Base-by-base conservation (phyloP, 2,113 vertebrate species). In the Suricata suricatta region DNA sequence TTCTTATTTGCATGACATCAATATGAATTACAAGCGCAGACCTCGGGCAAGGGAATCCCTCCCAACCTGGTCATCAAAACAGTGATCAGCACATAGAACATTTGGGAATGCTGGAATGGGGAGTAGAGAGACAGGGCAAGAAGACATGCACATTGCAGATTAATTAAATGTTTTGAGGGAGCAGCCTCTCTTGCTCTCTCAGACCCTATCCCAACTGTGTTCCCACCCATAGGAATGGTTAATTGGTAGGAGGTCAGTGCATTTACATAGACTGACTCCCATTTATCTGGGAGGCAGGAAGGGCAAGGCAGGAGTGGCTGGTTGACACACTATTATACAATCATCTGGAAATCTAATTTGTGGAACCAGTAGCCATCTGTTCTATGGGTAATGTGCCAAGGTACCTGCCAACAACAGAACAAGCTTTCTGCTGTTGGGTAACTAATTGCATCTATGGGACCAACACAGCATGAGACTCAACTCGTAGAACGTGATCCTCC, bases 311-410 rank as follows among this genome's bases (percentile, higher is more conserved):
- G 94, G 76, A 96, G 96, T 90, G 96, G 98, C 84, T 4, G 84
- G 94, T 96, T 93, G 95, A 98, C 96, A 98, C 57, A 92, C 96
- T 38, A 0, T 98, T 98, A 98, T 96, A 97, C 98, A 98, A 97
- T 99, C 98, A 99, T 98, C 98, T 98, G 98, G 96, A 98, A 98
- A 98, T 98, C 98, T 98, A 98, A 98, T 99, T 98, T 98, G 97
- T 98, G 96, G 97, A 97, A 98, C 97, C 96, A 96, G 68, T 96
- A 97, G 98, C 98, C 98, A 99, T 99, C 99, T 99, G 98, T 98
- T 99, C 92, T 80, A 90, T 96, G 98, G 97, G 97, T 98, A 96
- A 98, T 83, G 64, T 98, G 98, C 97, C 98, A 98, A 98, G 90
- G 84, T 98, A 98, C 97, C 96, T 98, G 98, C 98, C 98, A 98